These are phyloP conservation scores for Maniola jurtina DNA, from an alignment of 1,140 invertebrate species.

Conservation along the genomic window DNA sequence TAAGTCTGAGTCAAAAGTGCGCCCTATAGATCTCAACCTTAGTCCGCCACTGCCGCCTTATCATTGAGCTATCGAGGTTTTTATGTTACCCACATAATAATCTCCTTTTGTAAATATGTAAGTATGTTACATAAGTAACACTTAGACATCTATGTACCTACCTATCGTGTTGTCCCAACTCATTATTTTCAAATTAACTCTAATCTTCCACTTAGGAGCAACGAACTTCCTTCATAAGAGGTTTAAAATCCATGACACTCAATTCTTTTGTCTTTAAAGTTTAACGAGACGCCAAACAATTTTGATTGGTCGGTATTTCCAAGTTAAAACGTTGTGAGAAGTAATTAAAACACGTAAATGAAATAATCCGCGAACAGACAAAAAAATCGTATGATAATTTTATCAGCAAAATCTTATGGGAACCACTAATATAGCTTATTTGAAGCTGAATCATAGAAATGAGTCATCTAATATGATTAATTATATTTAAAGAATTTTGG, in stretches of 20 bases:
- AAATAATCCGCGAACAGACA: slow-evolving; percentile 45
- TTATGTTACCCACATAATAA: neutral
- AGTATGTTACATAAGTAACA: slow-evolving; percentile 3
- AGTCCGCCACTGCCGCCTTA: neutral
- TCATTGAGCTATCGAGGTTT: neutral
- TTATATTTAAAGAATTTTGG: too few species aligned
- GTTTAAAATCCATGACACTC: slow-evolving; percentile 30
- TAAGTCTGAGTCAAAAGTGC: too few species aligned
- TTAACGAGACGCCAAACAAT: slow-evolving; percentile 14
- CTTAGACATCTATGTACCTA: neutral
- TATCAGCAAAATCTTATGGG: slow-evolving; percentile 22
- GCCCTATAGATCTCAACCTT: too few species aligned
- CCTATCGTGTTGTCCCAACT: slow-evolving; percentile 27
- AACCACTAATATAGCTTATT: slow-evolving; percentile 25
- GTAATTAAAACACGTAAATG: slow-evolving; percentile 52
- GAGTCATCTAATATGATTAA: neutral
- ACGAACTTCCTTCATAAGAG: slow-evolving; percentile 49
- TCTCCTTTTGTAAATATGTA: neutral
- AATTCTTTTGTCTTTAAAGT: slow-evolving; percentile 29
- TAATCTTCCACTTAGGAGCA: slow-evolving; percentile 61
- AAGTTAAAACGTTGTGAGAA: slow-evolving; percentile 21
- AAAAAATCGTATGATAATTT: slow-evolving; percentile 37
- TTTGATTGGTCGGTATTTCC: slow-evolving; percentile 19
- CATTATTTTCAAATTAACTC: slow-evolving; percentile 69
- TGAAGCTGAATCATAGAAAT: neutral